Base-by-base conservation (phyloP, 2,888 invertebrate species). In the Scrobipalpa atriplicella region DNA sequence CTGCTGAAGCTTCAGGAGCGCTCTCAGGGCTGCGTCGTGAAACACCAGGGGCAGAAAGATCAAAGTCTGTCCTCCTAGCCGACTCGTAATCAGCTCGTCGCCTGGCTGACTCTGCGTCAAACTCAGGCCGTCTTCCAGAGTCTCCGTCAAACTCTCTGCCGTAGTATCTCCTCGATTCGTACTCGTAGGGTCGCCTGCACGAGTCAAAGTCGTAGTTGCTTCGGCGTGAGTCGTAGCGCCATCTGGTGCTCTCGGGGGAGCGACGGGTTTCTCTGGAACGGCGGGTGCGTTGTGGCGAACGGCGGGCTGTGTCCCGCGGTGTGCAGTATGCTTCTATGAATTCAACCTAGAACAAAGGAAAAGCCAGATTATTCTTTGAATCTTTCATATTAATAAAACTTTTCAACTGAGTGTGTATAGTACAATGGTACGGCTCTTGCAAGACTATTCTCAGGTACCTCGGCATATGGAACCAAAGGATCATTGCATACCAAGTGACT, bases 291-390 rank as follows among this genome's bases (percentile, higher is more conserved):
- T 87, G 90, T 73, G 92, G 91, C 10, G 92, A 91, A 60, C 91
- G 86, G 39, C 89, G 86, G 13, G 92, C 89, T 77, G 95, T 95
- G 82, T 96, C 96, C 71, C 95, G 93, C 16, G 96, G 96, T 78
- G 95, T 95, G 79, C 95, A 95, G 83, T 96, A 96, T 67, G 95
- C 94, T 84, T 96, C 96, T 84, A 96, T 90, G 74, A 96, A 94
- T 86, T 95, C 95, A 75, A 96, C 94, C 95, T 95, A 87, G 1
- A 93, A 94, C 87, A 89, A 90, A 58, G 19, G 69, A 69, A 66
- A 73, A 71, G n/a, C 13, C 29, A 58, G 8, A n/a, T 58, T 29
- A 29, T 29, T 29, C 5, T 6, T n/a, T 1, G 5, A 18, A 56
- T 16, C 47, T 47, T 29, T 29, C 29, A 29, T 29, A 29, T 29